Conservation (phyloP, 30 jellyfish, hydroid and myxozoan genomes). For the Aurelia aurita region DNA sequence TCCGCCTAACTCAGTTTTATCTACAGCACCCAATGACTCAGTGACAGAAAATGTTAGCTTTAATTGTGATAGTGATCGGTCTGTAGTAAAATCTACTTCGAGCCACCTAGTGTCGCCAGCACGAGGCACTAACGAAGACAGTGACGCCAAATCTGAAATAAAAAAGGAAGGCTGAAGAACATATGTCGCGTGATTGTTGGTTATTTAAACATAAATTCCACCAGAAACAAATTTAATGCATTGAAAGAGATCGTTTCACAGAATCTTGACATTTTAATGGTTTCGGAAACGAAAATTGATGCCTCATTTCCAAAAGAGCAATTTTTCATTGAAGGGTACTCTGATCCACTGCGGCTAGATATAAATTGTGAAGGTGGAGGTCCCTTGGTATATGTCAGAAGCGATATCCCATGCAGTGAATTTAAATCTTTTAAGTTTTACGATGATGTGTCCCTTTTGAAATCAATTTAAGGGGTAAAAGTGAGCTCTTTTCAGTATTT, state of each 20-base stretch:
- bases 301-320: neutral
- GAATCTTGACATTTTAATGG: slow-evolving; percentile 1
- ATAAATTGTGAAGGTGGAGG: slow-evolving; percentile 20
- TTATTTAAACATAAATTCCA: neutral
- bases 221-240: no score
- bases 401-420: slow-evolving; percentile 4
- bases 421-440: slow-evolving; percentile 2
- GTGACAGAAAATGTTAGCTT: no score
- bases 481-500: slow-evolving; percentile 17
- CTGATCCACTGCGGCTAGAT: no score
- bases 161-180: neutral
- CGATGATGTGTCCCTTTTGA: slow-evolving; percentile 1
- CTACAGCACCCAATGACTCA: no score
- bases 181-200: neutral
- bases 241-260: neutral
- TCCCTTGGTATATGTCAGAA: neutral
- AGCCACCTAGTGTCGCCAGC: no score
- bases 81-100: no score
- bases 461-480: slow-evolving; percentile 4
- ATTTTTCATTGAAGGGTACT: no score
- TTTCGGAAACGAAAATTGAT: slow-evolving; percentile 11
- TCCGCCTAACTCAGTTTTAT: no score
- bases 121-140: no score
- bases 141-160: neutral
- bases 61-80: no score